A percentile compares a stretch with the other conserved stretches of the same genome.
phyloP scores from a whole-genome alignment of 2,888 invertebrate species.

The Thereva unica region DNA sequence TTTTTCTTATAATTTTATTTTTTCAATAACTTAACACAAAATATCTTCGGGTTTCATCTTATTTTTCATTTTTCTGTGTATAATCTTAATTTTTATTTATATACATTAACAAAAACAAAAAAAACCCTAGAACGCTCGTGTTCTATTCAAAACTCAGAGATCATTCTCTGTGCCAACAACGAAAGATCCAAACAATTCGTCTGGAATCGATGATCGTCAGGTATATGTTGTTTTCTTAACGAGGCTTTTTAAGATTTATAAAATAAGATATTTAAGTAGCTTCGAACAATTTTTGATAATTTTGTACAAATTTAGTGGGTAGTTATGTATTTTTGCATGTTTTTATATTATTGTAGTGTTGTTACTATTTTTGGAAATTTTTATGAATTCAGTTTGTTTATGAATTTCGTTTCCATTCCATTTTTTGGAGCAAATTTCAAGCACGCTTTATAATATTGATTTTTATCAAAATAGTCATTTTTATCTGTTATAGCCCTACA shows the following conservation, averaged over 20 bases:
- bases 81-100: not conserved
- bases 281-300: conserved; percentile 5
- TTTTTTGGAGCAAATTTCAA: too few species aligned
- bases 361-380: too few species aligned
- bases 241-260: conserved; percentile 21
- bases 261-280: not conserved
- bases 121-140: conserved; percentile 64
- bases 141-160: conserved; percentile 89
- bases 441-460: too few species aligned
- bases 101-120: conserved; percentile 36
- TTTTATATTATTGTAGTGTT: too few species aligned
- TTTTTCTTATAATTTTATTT: not conserved
- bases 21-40: conserved; percentile 3
- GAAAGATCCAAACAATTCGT: conserved; percentile 67
- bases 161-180: conserved; percentile 92
- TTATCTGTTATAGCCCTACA: too few species aligned
- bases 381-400: too few species aligned
- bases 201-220: conserved; percentile 58
- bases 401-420: too few species aligned
- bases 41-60: conserved; percentile 17
- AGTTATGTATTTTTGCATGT: too few species aligned
- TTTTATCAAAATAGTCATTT: too few species aligned
- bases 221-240: conserved; percentile 48
- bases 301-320: not conserved
- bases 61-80: not conserved